phyloP scores from a whole-genome alignment of 1,140 invertebrate genomes.

The Platyscapa corneri region DNA sequence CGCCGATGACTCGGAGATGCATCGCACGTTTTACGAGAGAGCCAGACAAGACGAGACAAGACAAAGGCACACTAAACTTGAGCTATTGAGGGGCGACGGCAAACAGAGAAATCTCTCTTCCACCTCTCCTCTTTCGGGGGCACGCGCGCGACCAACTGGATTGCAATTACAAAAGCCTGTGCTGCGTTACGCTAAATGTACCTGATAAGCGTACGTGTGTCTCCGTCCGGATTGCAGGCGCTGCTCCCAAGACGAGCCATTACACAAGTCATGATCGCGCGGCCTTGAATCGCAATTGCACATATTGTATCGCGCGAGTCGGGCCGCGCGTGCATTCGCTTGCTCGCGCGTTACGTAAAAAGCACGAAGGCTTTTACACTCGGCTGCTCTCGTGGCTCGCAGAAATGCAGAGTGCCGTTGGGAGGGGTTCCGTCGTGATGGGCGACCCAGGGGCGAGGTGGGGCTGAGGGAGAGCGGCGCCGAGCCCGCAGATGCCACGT shows the following conservation, averaged over 20 bases:
- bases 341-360: slow-evolving; percentile 4
- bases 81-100: no score
- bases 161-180: slow-evolving; percentile 63
- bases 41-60: no score
- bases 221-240: neutral
- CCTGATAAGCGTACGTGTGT: slow-evolving; percentile 47
- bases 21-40: no score
- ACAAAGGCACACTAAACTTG: no score
- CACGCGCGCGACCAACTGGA: slow-evolving; percentile 47
- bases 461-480: no score
- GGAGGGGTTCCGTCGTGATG: no score
- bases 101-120: no score
- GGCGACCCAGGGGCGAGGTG: no score
- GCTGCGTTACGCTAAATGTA: neutral
- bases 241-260: slow-evolving; percentile 60
- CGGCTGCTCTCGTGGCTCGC: no score
- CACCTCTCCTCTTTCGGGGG: no score
- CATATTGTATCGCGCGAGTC: slow-evolving; percentile 55
- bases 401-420: no score
- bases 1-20: neutral
- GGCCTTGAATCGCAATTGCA: slow-evolving; percentile 69
- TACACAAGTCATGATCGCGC: slow-evolving; percentile 69
- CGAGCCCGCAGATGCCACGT: slow-evolving; percentile 2
- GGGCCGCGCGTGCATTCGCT: neutral
- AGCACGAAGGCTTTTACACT: slow-evolving; percentile 8